Percentiles rank a stretch among this genome's conserved stretches.
These are phyloP conservation scores for Tineola bisselliella DNA, from an alignment of 2,888 invertebrate genomes.

Conservation along the genomic window DNA sequence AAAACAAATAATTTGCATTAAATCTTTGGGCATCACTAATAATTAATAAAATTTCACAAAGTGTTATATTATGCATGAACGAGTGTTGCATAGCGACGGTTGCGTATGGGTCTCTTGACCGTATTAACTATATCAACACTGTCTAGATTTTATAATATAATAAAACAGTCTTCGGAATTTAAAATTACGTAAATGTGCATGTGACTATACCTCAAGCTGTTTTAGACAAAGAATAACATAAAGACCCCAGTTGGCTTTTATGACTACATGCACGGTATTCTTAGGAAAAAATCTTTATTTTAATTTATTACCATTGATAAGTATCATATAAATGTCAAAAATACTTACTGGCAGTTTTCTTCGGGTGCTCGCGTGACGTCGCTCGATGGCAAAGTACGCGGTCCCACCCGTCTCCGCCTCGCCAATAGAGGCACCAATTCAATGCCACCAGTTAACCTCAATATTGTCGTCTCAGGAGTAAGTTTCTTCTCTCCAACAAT, in stretches of 20 bases:
- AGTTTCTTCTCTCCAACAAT: constrained; percentile 30
- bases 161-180: too few relatives aligned
- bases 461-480: constrained; percentile 49
- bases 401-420: constrained; percentile 66
- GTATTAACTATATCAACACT: neutral
- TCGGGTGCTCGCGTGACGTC: constrained; percentile 56
- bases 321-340: neutral
- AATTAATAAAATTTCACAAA: constrained; percentile 20
- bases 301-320: neutral
- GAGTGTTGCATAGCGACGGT: neutral
- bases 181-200: too few relatives aligned
- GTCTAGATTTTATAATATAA: neutral
- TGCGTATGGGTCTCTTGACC: neutral
- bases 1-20: constrained; percentile 18
- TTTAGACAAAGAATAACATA: too few relatives aligned
- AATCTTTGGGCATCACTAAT: constrained; percentile 13
- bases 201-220: too few relatives aligned
- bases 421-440: constrained; percentile 82
- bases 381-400: constrained; percentile 55
- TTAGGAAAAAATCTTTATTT: neutral
- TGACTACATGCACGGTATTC: neutral
- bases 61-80: neutral
- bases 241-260: neutral
- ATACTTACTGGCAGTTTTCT: constrained; percentile 51
- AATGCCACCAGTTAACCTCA: constrained; percentile 71